phyloP scores from a whole-genome alignment of 1,140 invertebrate species.

The Chironomus striatipennis region DNA sequence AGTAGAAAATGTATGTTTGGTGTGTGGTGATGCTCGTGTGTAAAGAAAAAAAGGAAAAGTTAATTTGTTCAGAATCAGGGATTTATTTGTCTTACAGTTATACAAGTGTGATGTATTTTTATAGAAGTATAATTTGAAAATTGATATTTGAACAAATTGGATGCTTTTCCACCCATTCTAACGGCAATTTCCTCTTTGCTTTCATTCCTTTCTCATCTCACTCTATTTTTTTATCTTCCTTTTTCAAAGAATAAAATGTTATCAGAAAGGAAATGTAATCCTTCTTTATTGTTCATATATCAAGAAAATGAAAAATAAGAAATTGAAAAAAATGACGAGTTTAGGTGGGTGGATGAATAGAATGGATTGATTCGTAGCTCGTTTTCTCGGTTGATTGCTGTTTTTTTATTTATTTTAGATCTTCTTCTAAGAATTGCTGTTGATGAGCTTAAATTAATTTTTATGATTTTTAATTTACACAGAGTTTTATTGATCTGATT shows the following conservation, averaged over 20 bases:
- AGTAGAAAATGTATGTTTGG: no score
- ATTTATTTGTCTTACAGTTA: conserved; percentile 4
- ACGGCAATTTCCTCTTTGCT: neutral
- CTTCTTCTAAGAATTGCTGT: no score
- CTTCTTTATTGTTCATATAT: neutral
- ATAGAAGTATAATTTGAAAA: conserved; percentile 21
- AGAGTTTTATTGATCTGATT: no score
- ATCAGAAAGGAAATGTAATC: conserved; percentile 13
- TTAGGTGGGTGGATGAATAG: no score
- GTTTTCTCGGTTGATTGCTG: no score
- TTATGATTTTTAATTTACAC: no score
- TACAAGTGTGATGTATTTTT: conserved; percentile 19
- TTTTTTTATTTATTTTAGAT: no score
- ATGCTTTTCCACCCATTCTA: neutral
- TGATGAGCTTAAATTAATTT: no score
- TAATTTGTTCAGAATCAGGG: conserved; percentile 12
- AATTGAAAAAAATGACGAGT: no score
- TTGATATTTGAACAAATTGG: conserved; percentile 21
- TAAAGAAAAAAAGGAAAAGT: neutral
- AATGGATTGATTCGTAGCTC: no score
- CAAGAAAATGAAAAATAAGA: no score
- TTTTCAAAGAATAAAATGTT: neutral
- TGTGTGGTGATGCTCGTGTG: neutral
- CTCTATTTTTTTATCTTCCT: neutral
- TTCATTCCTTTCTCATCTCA: neutral